Evolutionary conservation across 2,797 vertebrate genomes (phyloP).

Genomic region (Malurus leucopterus): DNA sequence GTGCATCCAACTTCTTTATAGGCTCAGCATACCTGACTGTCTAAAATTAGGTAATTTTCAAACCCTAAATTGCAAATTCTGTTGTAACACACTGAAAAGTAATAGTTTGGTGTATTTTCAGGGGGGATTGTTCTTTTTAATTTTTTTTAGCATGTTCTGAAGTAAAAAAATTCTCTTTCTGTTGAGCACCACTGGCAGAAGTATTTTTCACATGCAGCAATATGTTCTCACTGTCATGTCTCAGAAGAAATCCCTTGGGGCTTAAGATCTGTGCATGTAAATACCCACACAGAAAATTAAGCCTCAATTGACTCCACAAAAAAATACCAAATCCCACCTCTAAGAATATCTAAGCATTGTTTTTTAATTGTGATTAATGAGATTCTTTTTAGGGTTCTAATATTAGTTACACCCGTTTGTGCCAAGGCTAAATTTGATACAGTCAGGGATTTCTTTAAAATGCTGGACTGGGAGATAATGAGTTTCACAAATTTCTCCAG

Average conservation of each 20-base stretch:
- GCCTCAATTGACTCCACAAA: neutral
- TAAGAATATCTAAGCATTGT: neutral
- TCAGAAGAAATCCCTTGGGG: neutral
- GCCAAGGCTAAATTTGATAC: neutral
- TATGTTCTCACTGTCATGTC: neutral
- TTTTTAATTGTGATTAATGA: neutral
- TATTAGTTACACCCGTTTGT: slow-evolving; percentile 1
- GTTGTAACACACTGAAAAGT: neutral
- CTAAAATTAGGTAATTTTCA: neutral
- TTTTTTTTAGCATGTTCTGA: neutral
- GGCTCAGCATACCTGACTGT: neutral
- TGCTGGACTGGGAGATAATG: neutral
- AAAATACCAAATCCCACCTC: neutral
- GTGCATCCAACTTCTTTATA: neutral
- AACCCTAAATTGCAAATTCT: neutral
- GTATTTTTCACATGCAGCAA: neutral
- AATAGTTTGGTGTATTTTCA: neutral
- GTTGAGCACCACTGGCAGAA: neutral
- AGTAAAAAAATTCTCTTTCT: neutral
- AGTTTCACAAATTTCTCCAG: slow-evolving; percentile 16
- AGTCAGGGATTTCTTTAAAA: slow-evolving; percentile 10
- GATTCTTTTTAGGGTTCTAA: slow-evolving; percentile 7
- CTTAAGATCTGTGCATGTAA: neutral
- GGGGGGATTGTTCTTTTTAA: neutral
- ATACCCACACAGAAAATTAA: neutral